Percentiles rank a stretch among this genome's conserved stretches.
Conservation (phyloP, 2,113 vertebrate genomes). For the Ctenomys sociabilis region DNA sequence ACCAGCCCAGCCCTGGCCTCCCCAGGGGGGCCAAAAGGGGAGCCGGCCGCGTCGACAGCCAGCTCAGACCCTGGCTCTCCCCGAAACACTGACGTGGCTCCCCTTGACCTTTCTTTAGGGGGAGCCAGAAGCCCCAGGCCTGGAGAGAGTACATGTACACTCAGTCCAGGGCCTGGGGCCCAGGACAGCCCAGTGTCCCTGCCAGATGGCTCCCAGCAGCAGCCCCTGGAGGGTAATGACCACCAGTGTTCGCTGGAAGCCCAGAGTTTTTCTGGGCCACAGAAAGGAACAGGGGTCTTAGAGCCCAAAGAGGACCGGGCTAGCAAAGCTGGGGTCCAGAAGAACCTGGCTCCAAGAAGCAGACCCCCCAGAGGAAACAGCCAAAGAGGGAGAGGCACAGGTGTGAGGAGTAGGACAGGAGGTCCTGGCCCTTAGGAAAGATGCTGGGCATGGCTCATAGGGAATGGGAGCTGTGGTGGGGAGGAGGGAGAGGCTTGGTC, state of each 20-base stretch:
- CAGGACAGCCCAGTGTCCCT: constrained; percentile 4
- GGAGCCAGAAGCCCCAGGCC: constrained; percentile 8
- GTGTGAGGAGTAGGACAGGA: constrained; percentile 54
- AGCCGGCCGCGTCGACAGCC: neutral
- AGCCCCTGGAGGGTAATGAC: neutral
- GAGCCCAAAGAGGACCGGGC: constrained; percentile 35
- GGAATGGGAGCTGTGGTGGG: neutral
- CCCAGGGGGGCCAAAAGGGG: neutral
- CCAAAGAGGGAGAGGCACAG: constrained; percentile 57
- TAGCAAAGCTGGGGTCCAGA: constrained; percentile 49
- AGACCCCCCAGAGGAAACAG: constrained; percentile 57
- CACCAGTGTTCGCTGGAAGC: neutral
- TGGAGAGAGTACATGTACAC: neutral
- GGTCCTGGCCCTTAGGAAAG: constrained; percentile 58
- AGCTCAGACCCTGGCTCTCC: neutral
- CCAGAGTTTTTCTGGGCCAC: constrained; percentile 1
- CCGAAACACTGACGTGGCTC: constrained; percentile 60
- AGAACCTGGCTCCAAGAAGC: constrained; percentile 33
- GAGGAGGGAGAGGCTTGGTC: neutral
- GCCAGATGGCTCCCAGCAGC: neutral
- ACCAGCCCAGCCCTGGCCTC: neutral
- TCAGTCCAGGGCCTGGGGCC: neutral
- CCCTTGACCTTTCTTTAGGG: constrained; percentile 77
- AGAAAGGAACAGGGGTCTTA: neutral
- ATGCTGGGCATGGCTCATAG: constrained; percentile 50